A percentile compares a stretch with the other conserved stretches of the same genome.
Conservation (phyloP, 1,140 invertebrate species). For the Orchesella cincta region DNA sequence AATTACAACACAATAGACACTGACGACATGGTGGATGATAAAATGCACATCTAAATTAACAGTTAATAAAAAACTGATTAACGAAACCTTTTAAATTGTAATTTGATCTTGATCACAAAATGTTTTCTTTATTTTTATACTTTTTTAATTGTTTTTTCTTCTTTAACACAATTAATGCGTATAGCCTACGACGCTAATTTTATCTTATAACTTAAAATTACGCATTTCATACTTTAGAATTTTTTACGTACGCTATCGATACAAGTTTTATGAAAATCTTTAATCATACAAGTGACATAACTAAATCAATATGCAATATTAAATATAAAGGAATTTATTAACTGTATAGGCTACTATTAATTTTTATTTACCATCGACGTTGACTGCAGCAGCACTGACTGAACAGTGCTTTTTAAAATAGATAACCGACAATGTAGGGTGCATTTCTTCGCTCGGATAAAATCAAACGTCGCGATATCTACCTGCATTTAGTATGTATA, state of each 20-base stretch:
- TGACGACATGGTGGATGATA: not conserved
- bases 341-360: too few species aligned
- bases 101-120: constrained; percentile 24
- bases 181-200: not conserved
- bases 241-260: not conserved
- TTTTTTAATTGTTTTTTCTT: not conserved
- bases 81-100: constrained; percentile 13
- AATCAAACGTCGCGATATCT: too few species aligned
- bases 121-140: constrained; percentile 2
- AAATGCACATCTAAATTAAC: constrained; percentile 1
- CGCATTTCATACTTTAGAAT: not conserved
- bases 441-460: too few species aligned
- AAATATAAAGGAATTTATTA: not conserved
- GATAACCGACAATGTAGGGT: too few species aligned
- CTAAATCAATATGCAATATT: not conserved
- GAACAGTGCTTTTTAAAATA: too few species aligned
- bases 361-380: too few species aligned
- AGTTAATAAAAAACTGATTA: not conserved
- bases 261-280: not conserved
- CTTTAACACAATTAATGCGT: not conserved
- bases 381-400: too few species aligned
- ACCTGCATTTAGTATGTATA: too few species aligned
- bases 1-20: not conserved
- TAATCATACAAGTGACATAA: not conserved
- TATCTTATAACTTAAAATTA: not conserved